Evolutionary conservation across 2,113 vertebrate genomes (phyloP), one percentile per base, ranked within the genome.

Genomic region (Notiomystis cincta): DNA sequence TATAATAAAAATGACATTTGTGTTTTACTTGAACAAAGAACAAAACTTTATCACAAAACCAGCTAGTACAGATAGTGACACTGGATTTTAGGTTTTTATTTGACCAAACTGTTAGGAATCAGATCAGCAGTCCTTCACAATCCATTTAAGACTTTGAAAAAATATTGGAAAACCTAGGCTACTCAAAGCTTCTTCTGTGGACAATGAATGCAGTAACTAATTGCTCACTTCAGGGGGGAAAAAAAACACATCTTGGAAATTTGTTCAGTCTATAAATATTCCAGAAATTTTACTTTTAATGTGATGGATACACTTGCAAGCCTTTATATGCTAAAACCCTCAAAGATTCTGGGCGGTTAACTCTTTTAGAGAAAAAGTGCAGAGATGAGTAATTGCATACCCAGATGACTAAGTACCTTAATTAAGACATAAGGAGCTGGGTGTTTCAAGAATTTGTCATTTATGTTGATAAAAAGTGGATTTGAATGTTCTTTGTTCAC

Each of bases 321-420:
- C 27, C 38, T 91, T 92, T 91, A 84, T 89, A 56, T 84, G 51
- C 22, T 90, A 70, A 87, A 83, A 92, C 38, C 0, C 20, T 58
- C 50, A 45, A 69, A 69, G 50, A 88, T 76, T 69, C 37, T 90
- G 54, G 3, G 82, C 2, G 5, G 38, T 80, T 92, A 90, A 80
- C 37, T 90, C 50, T 91, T 76, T 51, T 69, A 77, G 10, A 85
- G 51, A 76, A 79, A 87, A 91, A 69, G 38, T 70, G 76, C 82
- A 92, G 75, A 81, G 71, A 94, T 95, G 82, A 88, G 47, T 95
- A 95, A 95, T 42, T 89, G 21, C 35, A 70, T 58, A 78, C 58
- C 51, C 67, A 92, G 67, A 93, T 93, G 90, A 96, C 66, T 96
- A 80, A 86, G 25, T 83, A 81, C 65, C 79, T 80, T 86, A 89